A percentile compares a stretch with the other conserved stretches of the same genome.
These are phyloP conservation scores for Calephelis perditalis DNA, from an alignment of 2,888 invertebrate genomes.

Conservation along the genomic window DNA sequence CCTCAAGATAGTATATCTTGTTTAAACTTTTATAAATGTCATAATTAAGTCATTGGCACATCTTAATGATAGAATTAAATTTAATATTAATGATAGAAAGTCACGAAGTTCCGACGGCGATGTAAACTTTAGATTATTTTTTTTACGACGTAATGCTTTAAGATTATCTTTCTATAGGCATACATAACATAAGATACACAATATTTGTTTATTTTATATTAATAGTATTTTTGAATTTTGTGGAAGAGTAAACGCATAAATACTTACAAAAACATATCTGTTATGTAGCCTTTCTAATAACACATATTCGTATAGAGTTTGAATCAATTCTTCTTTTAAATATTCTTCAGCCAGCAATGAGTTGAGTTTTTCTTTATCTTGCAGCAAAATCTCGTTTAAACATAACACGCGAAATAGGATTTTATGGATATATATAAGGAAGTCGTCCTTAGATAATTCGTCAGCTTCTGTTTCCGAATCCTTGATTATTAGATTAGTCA, in stretches of 20 bases:
- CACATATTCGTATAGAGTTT: constrained; percentile 39
- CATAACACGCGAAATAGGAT: constrained; percentile 41
- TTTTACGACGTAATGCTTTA: too few species aligned
- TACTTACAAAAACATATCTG: constrained; percentile 56
- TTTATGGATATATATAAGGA: constrained; percentile 34
- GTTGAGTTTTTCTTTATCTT: constrained; percentile 18
- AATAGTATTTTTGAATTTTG: neutral
- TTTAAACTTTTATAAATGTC: too few species aligned
- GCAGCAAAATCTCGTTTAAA: constrained; percentile 31
- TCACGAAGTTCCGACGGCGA: too few species aligned
- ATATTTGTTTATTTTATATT: neutral
- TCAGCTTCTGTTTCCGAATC: constrained; percentile 24
- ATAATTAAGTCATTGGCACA: too few species aligned
- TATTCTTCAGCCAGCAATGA: constrained; percentile 31
- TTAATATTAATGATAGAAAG: too few species aligned
- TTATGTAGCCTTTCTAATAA: constrained; percentile 43
- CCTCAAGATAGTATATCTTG: too few species aligned
- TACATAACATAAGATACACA: too few species aligned
- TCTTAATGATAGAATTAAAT: too few species aligned
- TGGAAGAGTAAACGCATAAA: neutral
- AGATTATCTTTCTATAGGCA: too few species aligned
- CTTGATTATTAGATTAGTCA: constrained; percentile 30
- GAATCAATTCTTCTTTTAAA: constrained; percentile 34
- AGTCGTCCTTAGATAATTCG: constrained; percentile 35
- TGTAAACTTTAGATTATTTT: too few species aligned